Percentiles rank a stretch among this genome's conserved stretches.
phyloP scores from a whole-genome alignment of 2,113 vertebrate genomes.

The Paramisgurnus dabryanus region DNA sequence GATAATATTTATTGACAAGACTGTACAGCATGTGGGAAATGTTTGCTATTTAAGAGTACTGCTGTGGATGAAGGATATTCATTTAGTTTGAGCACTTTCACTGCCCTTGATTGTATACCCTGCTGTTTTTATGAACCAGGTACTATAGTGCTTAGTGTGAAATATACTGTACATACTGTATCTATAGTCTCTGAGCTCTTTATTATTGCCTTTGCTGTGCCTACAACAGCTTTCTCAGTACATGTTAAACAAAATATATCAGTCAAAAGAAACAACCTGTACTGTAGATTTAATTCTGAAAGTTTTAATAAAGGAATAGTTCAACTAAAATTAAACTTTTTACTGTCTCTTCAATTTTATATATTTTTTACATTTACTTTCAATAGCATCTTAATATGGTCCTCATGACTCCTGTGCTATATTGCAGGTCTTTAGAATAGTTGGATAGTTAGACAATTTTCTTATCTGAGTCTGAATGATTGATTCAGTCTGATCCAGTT shows the following conservation, averaged over 20 bases:
- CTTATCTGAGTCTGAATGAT: too few relatives aligned
- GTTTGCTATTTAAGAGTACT: conserved; percentile 11
- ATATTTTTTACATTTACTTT: too few relatives aligned
- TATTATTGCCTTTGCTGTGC: not conserved
- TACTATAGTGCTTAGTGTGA: not conserved
- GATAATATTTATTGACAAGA: not conserved
- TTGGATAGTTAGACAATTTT: too few relatives aligned
- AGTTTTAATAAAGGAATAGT: not conserved
- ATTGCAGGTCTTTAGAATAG: too few relatives aligned
- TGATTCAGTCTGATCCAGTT: too few relatives aligned
- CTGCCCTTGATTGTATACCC: conserved; percentile 20
- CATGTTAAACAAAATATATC: not conserved
- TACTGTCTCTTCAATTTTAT: too few relatives aligned
- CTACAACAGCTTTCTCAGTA: not conserved
- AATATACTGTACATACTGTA: not conserved
- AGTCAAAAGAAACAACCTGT: not conserved
- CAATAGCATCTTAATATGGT: too few relatives aligned
- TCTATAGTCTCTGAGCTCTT: not conserved
- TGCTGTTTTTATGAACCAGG: conserved; percentile 8
- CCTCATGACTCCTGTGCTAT: too few relatives aligned
- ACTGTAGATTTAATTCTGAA: not conserved
- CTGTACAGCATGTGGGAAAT: not conserved
- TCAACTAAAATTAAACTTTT: too few relatives aligned
- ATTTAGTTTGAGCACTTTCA: conserved; percentile 19
- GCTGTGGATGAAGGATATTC: not conserved